Evolutionary conservation across 2,888 invertebrate species (phyloP).

Genomic region (Antheraea assamensis): DNA sequence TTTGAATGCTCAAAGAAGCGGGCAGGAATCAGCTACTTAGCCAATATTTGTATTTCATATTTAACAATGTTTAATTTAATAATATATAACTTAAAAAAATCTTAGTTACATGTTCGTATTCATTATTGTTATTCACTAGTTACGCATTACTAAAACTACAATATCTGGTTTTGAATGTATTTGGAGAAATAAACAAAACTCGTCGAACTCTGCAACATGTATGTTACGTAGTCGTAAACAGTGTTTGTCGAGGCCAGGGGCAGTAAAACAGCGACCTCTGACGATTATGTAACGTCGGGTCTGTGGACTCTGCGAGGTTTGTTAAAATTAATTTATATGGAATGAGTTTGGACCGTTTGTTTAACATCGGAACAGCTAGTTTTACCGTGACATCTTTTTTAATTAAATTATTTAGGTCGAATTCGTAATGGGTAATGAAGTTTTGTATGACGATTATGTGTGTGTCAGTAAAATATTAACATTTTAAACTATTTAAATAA

Average conservation of each 20-base stretch:
- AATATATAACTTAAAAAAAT: too few relatives aligned
- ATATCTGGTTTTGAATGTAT: slow-evolving; percentile 6
- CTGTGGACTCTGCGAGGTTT: slow-evolving; percentile 12
- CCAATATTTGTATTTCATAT: too few relatives aligned
- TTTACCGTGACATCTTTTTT: slow-evolving; percentile 6
- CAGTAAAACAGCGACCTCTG: slow-evolving; percentile 12
- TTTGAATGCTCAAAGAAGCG: too few relatives aligned
- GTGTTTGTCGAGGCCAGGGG: slow-evolving; percentile 9
- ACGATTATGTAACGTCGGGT: neutral
- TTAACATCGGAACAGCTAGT: slow-evolving; percentile 19
- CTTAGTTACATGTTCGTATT: neutral
- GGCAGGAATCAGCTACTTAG: too few relatives aligned
- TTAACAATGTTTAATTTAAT: too few relatives aligned
- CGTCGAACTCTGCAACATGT: slow-evolving; percentile 9
- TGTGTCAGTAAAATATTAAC: neutral
- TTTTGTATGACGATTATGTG: neutral
- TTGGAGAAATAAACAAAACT: slow-evolving; percentile 10
- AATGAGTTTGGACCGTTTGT: slow-evolving; percentile 15
- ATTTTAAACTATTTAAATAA: neutral
- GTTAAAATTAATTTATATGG: slow-evolving; percentile 23
- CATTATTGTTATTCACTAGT: neutral
- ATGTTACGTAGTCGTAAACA: slow-evolving; percentile 9
- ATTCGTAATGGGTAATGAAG: neutral
- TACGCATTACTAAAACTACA: neutral
- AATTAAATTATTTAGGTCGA: neutral